Base-by-base conservation (phyloP, 2,113 vertebrate species). In the Lepisosteus osseus region DNA sequence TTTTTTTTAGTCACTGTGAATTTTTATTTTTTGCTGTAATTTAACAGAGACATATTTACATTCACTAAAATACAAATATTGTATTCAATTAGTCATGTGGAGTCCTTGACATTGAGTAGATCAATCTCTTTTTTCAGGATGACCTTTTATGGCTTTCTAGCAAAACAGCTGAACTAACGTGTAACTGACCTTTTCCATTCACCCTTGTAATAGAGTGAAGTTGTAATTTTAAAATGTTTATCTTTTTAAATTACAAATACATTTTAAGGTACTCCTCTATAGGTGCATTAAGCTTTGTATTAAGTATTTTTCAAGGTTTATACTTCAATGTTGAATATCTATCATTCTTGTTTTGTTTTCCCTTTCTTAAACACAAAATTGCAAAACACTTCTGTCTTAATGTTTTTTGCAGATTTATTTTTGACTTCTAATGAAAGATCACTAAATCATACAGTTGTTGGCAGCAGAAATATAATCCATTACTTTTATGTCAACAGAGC, bases 401-500 rank as follows among this genome's bases (percentile, higher is more conserved):
- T 76, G 77, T 77, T 77, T 88, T 78, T 78, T 82, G 76, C 80
- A 84, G 81, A 83, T 87, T 80, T 80, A 79, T 79, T 73, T 76
- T 77, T 72, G 74, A 75, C 74, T 78, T 79, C 78, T 75, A 70
- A 69, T 73, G 74, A 81, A 82, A 80, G 81, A 81, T 78, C 80
- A 77, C 72, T 76, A 83, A 84, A 84, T 83, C 83, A 79, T 74
- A 43, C 61, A 59, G 71, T 13, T 68, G 73, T 72, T 76, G 72
- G 71, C 72, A 47, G 61, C 7, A 65, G 69, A 70, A 70, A 70
- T 61, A 70, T 61, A 70, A 79, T 86, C 77, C 77, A 42, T 73
- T 82, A 71, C 71, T 78, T 77, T 80, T 80, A 82, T 80, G 81
- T 89, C 87, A 89, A 79, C 87, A 83, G 73, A 76, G 85, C 83